Evolutionary conservation across 2,797 vertebrate species (phyloP).

Genomic region (Myiotriccus ornatus): DNA sequence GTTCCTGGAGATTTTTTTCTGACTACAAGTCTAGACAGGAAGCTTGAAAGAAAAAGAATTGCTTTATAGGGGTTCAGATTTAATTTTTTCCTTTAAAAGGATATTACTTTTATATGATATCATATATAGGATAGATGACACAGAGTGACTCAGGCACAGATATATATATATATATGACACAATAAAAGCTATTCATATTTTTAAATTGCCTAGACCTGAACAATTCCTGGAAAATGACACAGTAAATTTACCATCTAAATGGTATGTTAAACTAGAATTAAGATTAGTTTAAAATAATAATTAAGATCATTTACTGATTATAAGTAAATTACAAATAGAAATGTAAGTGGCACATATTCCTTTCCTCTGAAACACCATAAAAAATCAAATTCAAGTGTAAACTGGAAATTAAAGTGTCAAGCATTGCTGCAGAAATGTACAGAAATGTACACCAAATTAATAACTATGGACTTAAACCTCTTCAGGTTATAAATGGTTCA

Average conservation of each 20-base stretch:
- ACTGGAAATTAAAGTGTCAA: neutral
- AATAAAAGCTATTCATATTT: neutral
- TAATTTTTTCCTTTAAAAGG: conserved; percentile 8
- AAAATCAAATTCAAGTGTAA: neutral
- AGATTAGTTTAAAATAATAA: neutral
- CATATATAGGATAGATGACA: neutral
- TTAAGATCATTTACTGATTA: neutral
- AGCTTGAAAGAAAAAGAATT: conserved; percentile 40
- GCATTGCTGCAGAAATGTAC: neutral
- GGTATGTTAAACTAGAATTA: neutral
- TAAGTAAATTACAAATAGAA: neutral
- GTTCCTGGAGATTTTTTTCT: conserved; percentile 22
- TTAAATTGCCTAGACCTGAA: neutral
- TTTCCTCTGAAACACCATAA: neutral
- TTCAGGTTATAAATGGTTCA: neutral
- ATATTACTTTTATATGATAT: conserved; percentile 9
- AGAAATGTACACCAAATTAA: neutral
- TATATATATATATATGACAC: neutral
- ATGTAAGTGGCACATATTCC: fast-evolving
- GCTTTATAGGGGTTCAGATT: neutral
- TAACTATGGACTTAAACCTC: neutral
- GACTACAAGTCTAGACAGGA: conserved; percentile 66
- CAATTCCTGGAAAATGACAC: neutral
- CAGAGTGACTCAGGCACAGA: neutral
- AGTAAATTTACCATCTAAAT: neutral